phyloP scores from a whole-genome alignment of 2,113 vertebrate genomes.

The Dipodomys spectabilis region DNA sequence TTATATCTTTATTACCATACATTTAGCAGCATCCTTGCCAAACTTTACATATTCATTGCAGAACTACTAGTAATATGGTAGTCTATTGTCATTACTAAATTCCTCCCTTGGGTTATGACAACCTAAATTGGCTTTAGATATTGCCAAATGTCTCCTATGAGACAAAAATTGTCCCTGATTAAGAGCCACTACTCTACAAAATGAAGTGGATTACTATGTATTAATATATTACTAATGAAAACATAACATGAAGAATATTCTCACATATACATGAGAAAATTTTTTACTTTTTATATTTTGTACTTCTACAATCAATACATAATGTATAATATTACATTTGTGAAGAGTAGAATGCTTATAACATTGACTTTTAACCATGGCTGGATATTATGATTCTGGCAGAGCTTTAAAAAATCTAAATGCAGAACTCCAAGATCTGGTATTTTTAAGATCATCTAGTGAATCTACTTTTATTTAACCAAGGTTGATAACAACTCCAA shows the following conservation, averaged over 20 bases:
- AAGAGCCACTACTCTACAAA: neutral
- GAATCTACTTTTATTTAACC: conserved; percentile 21
- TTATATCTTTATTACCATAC: neutral
- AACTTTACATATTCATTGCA: neutral
- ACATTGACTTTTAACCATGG: neutral
- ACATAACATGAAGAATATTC: neutral
- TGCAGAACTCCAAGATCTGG: neutral
- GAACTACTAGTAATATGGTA: neutral
- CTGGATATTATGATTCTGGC: too few relatives aligned
- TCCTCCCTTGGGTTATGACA: neutral
- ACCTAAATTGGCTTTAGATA: neutral
- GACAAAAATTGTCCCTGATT: neutral
- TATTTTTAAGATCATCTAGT: neutral
- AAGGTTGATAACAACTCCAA: conserved; percentile 2
- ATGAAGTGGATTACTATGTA: neutral
- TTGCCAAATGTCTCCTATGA: neutral
- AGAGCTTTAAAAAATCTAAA: neutral
- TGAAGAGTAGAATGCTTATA: neutral
- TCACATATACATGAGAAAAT: neutral
- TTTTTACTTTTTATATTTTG: neutral
- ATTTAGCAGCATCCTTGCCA: neutral
- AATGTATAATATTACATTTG: neutral
- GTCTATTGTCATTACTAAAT: neutral
- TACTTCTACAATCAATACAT: neutral
- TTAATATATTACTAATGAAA: conserved; percentile 32